Evolutionary conservation across 2,113 vertebrate genomes (phyloP), one percentile per base, ranked within the genome.

Genomic region (Malurus alboscapulatus): DNA sequence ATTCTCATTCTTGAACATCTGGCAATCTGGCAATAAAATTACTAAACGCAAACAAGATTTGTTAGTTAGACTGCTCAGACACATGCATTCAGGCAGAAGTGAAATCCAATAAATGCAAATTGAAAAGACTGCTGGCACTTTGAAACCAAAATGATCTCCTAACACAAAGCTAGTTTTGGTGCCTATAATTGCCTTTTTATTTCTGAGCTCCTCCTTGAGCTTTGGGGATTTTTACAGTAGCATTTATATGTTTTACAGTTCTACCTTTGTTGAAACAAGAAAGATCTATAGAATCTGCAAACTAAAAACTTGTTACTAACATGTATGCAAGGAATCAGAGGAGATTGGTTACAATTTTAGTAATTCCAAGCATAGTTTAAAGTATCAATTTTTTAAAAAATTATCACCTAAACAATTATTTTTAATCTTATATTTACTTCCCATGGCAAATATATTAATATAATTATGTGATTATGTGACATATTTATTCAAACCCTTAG

Each of bases 1-100:
- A 66, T 79, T 82, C 50, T 87, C 38, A 53, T 84, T 87, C 48
- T 91, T 79, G 38, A 90, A 79, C 50, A 83, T 73, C 79, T 94
- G 72, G 63, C 55, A 91, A 58, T 57, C 69, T 82, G 71, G 71
- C 55, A 89, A 36, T 50, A 87, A 93, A 87, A 84, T 68, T 4
- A 45, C 45, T 54, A 38, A 84, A 85, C 74, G 38, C 29, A 80
- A 93, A 86, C 47, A 74, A 62, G 47, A 73, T 87, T 82, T 85
- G 19, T 77, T 88, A 40, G 50, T 42, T 61, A 73, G 29, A 73
- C 8, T 92, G 17, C 42, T 90, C 62, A 87, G 50, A 79, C 55
- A 58, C 32, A 59, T 87, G 11, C 59, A 83, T 74, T 84, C 32
- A 84, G 92, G 93, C n/a, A 85, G 50, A 84, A 93, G 29, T 51